Evolutionary conservation across 2,888 invertebrate species (phyloP).

Genomic region (Eucriotettix oculatus): DNA sequence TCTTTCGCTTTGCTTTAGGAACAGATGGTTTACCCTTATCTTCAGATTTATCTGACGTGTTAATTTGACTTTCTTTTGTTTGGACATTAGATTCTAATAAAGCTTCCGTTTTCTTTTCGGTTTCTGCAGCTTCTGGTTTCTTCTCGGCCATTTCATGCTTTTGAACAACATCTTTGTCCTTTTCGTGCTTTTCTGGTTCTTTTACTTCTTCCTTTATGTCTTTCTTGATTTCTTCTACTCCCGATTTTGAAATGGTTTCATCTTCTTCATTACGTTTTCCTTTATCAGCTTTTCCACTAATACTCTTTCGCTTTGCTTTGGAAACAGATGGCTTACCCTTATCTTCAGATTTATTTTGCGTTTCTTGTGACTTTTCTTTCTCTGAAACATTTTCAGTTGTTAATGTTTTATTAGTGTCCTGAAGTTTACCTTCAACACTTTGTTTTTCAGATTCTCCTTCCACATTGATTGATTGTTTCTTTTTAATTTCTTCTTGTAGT

Average conservation of each 20-base stretch:
- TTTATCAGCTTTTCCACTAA: conserved; percentile 4
- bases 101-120: conserved; percentile 5
- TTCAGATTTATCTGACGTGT: too few relatives aligned
- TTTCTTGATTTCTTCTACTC: conserved; percentile 4
- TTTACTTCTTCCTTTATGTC: conserved; percentile 3
- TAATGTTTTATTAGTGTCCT: conserved; percentile 4
- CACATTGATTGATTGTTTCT: conserved; percentile 6
- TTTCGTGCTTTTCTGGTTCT: conserved; percentile 4
- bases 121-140: conserved; percentile 4
- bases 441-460: conserved; percentile 7
- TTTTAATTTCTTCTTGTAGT: conserved; percentile 8
- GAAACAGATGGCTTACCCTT: too few relatives aligned
- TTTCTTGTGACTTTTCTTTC: conserved; percentile 7
- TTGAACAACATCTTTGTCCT: conserved; percentile 5
- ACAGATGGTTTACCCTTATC: too few relatives aligned
- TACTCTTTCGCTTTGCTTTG: conserved; percentile 8
- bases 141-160: conserved; percentile 5
- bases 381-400: conserved; percentile 3
- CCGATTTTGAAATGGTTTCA: conserved; percentile 2
- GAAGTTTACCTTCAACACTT: background rate
- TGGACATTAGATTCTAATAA: conserved; percentile 3
- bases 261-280: conserved; percentile 8
- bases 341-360: conserved; percentile 13
- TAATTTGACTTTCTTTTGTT: too few relatives aligned
- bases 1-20: too few relatives aligned